A percentile compares a stretch with the other conserved stretches of the same genome.
Conservation (phyloP, 1,140 invertebrate species). For the Pogonomyrmex californicus region DNA sequence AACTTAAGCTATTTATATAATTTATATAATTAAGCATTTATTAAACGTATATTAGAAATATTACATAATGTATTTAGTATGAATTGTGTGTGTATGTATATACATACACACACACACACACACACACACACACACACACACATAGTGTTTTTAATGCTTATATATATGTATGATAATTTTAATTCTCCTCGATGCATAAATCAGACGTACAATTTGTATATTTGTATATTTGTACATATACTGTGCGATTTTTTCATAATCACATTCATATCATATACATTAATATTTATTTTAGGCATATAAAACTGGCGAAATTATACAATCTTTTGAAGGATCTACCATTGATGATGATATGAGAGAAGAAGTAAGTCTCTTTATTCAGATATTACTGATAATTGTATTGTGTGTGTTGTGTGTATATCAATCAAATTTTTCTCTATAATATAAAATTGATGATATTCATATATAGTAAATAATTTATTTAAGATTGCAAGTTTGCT, state of each 20-base stretch:
- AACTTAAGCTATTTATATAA: neutral
- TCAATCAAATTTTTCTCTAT: neutral
- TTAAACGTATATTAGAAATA: neutral
- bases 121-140: too few species aligned
- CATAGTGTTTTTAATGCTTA: too few species aligned
- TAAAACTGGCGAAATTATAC: slow-evolving; percentile 47
- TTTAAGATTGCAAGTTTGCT: neutral
- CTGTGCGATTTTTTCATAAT: neutral
- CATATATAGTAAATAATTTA: neutral
- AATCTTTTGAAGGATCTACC: slow-evolving; percentile 7
- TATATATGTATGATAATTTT: neutral
- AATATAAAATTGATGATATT: neutral
- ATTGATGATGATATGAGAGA: slow-evolving; percentile 22
- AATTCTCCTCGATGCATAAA: neutral
- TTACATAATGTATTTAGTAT: slow-evolving; percentile 7
- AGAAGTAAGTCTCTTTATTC: slow-evolving; percentile 12
- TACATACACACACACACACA: too few species aligned
- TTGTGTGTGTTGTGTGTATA: too few species aligned
- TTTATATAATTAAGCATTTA: neutral
- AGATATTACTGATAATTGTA: neutral
- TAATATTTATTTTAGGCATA: slow-evolving; percentile 35
- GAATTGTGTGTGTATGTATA: neutral
- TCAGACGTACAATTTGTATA: neutral
- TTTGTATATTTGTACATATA: neutral
- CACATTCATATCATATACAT: neutral